Percentiles rank a stretch among this genome's conserved stretches.
Evolutionary conservation across 2,888 invertebrate genomes (phyloP).

Genomic region (Hedya salicella): DNA sequence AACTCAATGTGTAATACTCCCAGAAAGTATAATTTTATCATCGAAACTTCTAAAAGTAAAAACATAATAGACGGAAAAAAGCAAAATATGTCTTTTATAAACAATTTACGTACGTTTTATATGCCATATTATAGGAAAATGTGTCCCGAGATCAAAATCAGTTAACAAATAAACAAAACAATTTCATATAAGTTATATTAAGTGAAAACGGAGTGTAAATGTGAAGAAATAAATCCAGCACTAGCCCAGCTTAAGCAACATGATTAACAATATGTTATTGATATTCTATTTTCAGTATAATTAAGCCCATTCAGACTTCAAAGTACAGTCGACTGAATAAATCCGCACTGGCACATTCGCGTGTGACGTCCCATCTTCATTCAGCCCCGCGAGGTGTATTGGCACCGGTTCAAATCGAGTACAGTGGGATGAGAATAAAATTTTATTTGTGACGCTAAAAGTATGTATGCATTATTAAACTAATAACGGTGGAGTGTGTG

Average conservation of each 20-base stretch:
- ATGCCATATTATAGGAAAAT: too few relatives aligned
- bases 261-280: neutral
- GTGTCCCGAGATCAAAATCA: too few relatives aligned
- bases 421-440: constrained; percentile 39
- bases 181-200: too few relatives aligned
- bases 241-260: neutral
- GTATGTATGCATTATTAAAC: neutral
- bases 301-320: constrained; percentile 35
- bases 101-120: too few relatives aligned
- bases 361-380: constrained; percentile 52
- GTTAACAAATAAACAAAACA: too few relatives aligned
- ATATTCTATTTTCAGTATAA: constrained; percentile 15
- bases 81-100: too few relatives aligned
- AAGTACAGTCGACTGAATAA: constrained; percentile 43
- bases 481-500: too few relatives aligned
- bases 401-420: constrained; percentile 53
- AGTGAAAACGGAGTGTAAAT: too few relatives aligned
- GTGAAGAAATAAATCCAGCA: neutral
- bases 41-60: too few relatives aligned
- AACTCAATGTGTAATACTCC: too few relatives aligned
- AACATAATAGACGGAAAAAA: too few relatives aligned
- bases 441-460: neutral
- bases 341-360: constrained; percentile 44
- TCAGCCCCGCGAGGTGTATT: constrained; percentile 50
- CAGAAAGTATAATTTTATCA: too few relatives aligned